A percentile compares a stretch with the other conserved stretches of the same genome.
phyloP scores from a whole-genome alignment of 2,797 vertebrate genomes.

The Clarias pachynema region DNA sequence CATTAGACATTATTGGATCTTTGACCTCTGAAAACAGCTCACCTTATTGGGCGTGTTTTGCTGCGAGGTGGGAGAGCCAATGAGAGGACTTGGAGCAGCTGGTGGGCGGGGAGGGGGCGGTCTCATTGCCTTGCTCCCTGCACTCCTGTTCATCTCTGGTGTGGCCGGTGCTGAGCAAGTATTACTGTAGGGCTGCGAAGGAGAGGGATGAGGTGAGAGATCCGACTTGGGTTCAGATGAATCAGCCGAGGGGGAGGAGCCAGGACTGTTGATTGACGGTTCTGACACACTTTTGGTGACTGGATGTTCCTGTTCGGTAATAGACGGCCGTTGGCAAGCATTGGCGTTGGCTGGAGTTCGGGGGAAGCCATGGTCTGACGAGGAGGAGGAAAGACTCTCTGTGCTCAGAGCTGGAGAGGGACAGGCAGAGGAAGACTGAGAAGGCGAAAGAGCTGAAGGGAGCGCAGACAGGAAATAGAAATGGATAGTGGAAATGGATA shows the following conservation, averaged over 20 bases:
- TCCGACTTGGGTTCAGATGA: constrained; percentile 59
- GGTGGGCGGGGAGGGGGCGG: constrained; percentile 63
- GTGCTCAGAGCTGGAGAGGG: constrained; percentile 90
- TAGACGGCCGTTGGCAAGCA: constrained; percentile 45
- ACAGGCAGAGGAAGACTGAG: constrained; percentile 86
- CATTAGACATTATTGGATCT: not conserved
- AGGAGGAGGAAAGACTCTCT: constrained; percentile 86
- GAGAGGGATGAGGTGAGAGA: constrained; percentile 53
- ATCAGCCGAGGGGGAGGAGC: constrained; percentile 54
- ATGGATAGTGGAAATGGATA: constrained; percentile 36
- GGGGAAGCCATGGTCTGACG: constrained; percentile 79
- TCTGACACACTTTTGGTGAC: constrained; percentile 93
- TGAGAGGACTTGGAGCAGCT: constrained; percentile 66
- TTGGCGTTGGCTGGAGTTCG: constrained; percentile 52
- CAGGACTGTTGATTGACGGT: constrained; percentile 82
- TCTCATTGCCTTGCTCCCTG: constrained; percentile 66
- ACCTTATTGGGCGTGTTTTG: constrained; percentile 54
- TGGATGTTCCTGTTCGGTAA: constrained; percentile 65
- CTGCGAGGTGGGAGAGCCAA: constrained; percentile 64
- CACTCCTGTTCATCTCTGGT: constrained; percentile 79
- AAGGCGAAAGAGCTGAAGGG: constrained; percentile 70
- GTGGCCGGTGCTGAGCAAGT: constrained; percentile 80
- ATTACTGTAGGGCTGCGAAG: constrained; percentile 59
- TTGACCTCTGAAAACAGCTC: not conserved
- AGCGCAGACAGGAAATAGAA: constrained; percentile 33